A percentile compares a stretch with the other conserved stretches of the same genome.
These are phyloP conservation scores for Tipula lateralis DNA, from an alignment of 2,888 invertebrate species.

Conservation along the genomic window DNA sequence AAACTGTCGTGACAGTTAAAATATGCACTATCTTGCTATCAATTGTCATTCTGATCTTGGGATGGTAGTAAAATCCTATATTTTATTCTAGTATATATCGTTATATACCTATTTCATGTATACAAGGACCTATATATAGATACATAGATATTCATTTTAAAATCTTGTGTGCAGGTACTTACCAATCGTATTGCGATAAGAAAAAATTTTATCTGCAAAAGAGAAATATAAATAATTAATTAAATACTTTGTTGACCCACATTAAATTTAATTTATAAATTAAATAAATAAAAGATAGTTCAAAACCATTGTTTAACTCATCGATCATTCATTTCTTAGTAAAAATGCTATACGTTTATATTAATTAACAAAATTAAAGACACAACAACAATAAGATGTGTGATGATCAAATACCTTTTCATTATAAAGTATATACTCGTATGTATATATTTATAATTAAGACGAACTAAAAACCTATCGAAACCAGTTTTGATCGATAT, in stretches of 20 bases:
- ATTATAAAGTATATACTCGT: background rate
- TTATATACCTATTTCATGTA: too few species aligned
- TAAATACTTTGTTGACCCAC: background rate
- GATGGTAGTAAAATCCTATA: too few species aligned
- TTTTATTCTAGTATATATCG: too few species aligned
- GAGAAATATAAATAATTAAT: background rate
- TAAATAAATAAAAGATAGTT: background rate
- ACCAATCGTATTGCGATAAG: conserved; percentile 19
- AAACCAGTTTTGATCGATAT: conserved; percentile 11
- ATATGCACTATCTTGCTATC: too few species aligned
- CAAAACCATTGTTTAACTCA: background rate
- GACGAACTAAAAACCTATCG: background rate
- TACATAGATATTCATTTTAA: background rate
- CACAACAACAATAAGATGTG: background rate
- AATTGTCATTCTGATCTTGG: too few species aligned
- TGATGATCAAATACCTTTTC: background rate
- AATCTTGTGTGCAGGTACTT: background rate
- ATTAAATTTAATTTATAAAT: background rate
- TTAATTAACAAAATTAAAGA: background rate
- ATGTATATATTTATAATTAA: background rate
- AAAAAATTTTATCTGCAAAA: conserved; percentile 4
- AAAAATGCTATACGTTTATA: background rate
- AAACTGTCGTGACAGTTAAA: too few species aligned
- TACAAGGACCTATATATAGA: too few species aligned
- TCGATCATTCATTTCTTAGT: background rate